Evolutionary conservation across 2,113 vertebrate species (phyloP), one percentile per base, ranked within the genome.

Genomic region (Cyprinodon tularosa): DNA sequence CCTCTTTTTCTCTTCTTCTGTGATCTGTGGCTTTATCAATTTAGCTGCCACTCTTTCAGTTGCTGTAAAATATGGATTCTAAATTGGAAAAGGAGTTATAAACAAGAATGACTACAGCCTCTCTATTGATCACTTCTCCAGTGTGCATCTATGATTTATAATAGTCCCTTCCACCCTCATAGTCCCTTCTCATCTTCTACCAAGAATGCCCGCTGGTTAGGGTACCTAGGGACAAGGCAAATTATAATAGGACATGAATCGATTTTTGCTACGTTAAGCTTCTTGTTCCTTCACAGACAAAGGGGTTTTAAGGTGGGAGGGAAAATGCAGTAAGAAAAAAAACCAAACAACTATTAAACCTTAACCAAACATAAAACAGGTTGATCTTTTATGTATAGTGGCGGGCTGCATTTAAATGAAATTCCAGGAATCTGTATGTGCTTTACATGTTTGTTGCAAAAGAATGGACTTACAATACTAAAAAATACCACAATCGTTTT

Each of bases 31-130:
- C 29, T 11, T 72, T 84, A 36, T n/a, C 73, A 78, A 77, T 68
- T 66, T 47, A 66, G 74, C n/a, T 12, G 82, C 78, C 73, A 66
- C 78, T 78, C 88, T 82, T 91, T 90, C 62, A 70, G 90, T 84
- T 74, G 80, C 79, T 77, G 72, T 84, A 78, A 86, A 88, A 91
- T 92, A 87, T 82, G 80, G 92, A 91, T 90, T 84, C 84, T 77
- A 90, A 90, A 92, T 91, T 83, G 91, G 83, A 78, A 82, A 84
- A 79, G 71, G 62, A 80, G 90, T 89, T 83, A 89, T 94, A 92
- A 92, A 93, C 85, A 87, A 88, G 86, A 93, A 86, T 86, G 83
- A 94, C 85, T 85, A 68, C 78, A 80, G 66, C 76, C 75, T 80
- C 37, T 60, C 22, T 86, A 93, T 91, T 86, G 92, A 94, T 93